These are phyloP conservation scores for Luperina nickerlii DNA, from an alignment of 2,888 invertebrate species.

Conservation along the genomic window DNA sequence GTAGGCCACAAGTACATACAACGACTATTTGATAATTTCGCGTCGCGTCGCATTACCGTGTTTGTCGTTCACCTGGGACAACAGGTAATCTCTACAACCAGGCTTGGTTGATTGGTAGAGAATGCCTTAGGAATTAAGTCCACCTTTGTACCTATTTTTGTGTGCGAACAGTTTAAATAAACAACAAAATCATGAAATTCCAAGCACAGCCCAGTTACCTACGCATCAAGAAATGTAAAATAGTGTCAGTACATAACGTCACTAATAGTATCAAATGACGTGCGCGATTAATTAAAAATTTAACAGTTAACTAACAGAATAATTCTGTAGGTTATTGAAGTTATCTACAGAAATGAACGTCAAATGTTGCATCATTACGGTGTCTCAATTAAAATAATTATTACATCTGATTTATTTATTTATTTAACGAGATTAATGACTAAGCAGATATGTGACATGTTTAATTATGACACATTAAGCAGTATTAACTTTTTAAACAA, in stretches of 20 bases:
- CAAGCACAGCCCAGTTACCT: background rate
- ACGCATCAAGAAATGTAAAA: background rate
- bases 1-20: too few relatives aligned
- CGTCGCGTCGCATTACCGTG: too few relatives aligned
- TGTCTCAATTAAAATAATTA: constrained; percentile 29
- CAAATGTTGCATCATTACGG: constrained; percentile 56
- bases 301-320: constrained; percentile 33
- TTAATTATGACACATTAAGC: constrained; percentile 5
- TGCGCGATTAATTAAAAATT: constrained; percentile 36
- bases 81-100: background rate
- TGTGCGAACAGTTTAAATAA: background rate
- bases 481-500: background rate
- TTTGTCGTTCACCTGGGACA: too few relatives aligned
- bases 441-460: background rate
- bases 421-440: constrained; percentile 8
- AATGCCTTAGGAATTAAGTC: background rate
- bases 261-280: constrained; percentile 40
- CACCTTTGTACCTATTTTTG: background rate
- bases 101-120: background rate
- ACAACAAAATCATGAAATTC: constrained; percentile 6
- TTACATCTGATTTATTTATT: constrained; percentile 21
- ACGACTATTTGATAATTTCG: too few relatives aligned
- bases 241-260: background rate
- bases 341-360: constrained; percentile 49
- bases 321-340: constrained; percentile 39